phyloP scores from a whole-genome alignment of 2,888 invertebrate species.

The Apotomis turbidana region DNA sequence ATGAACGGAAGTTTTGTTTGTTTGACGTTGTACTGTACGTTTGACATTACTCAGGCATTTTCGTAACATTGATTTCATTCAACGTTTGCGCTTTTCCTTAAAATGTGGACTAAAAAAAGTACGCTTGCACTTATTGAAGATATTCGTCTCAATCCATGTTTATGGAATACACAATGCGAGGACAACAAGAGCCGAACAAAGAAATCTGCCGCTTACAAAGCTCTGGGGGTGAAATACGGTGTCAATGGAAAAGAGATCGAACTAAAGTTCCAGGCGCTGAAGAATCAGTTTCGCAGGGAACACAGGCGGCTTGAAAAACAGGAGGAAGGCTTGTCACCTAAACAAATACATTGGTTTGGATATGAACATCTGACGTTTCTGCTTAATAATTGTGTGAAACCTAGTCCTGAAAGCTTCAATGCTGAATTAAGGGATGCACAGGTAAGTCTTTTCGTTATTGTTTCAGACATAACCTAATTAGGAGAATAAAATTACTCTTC shows the following conservation, averaged over 20 bases:
- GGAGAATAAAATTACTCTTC: no score
- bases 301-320: constrained; percentile 31
- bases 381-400: constrained; percentile 35
- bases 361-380: constrained; percentile 34
- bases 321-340: constrained; percentile 36
- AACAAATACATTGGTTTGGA: constrained; percentile 39
- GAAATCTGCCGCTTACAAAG: constrained; percentile 6
- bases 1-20: no score
- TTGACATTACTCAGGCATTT: constrained; percentile 30
- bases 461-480: no score
- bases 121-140: constrained; percentile 41
- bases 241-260: constrained; percentile 34
- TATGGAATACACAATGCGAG: constrained; percentile 29
- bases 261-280: constrained; percentile 35
- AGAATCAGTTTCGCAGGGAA: constrained; percentile 38
- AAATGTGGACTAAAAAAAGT: constrained; percentile 37
- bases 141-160: constrained; percentile 35
- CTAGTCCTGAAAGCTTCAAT: background rate
- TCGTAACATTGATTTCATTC: background rate
- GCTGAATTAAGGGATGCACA: constrained; percentile 1
- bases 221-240: constrained; percentile 27
- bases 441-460: background rate
- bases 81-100: constrained; percentile 19
- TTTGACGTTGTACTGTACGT: background rate
- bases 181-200: constrained; percentile 25